Percentiles rank a stretch among this genome's conserved stretches.
Conservation (phyloP, 2,888 invertebrate genomes). For the Emesis furor region DNA sequence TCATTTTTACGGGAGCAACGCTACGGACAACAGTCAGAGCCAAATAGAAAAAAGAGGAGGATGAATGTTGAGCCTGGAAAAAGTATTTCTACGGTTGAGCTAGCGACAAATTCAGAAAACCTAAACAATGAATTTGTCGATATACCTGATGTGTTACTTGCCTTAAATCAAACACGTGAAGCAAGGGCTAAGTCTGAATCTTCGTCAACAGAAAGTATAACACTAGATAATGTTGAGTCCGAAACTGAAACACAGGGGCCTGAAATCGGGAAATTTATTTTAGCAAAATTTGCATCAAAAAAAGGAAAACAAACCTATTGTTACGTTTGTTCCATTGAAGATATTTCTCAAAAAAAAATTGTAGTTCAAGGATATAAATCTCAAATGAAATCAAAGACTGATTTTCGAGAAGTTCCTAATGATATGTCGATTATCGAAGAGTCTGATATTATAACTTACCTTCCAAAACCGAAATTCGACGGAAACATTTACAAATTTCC, state of each 20-base stretch:
- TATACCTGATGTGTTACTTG: too few species aligned
- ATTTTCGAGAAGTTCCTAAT: too few species aligned
- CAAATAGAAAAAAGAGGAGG: background rate
- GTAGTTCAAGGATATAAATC: conserved; percentile 21
- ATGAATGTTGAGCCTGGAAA: background rate
- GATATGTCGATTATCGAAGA: too few species aligned
- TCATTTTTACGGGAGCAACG: background rate
- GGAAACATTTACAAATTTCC: too few species aligned
- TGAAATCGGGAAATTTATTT: conserved; percentile 1
- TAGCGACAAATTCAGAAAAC: too few species aligned
- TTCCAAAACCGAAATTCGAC: too few species aligned
- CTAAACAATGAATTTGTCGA: too few species aligned
- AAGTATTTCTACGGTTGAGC: background rate
- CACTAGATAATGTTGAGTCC: too few species aligned
- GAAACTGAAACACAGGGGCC: background rate
- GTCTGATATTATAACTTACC: too few species aligned
- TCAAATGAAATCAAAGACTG: conserved; percentile 54
- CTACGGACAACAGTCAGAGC: background rate
- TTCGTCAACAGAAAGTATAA: too few species aligned
- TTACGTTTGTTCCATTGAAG: conserved; percentile 19
- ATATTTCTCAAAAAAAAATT: background rate
- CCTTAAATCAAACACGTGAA: too few species aligned
- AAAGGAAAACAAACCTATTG: conserved; percentile 9
- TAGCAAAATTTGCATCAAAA: background rate
- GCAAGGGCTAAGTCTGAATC: too few species aligned